These are phyloP conservation scores for Hoplias malabaricus DNA, from an alignment of 2,113 vertebrate species.

Conservation along the genomic window DNA sequence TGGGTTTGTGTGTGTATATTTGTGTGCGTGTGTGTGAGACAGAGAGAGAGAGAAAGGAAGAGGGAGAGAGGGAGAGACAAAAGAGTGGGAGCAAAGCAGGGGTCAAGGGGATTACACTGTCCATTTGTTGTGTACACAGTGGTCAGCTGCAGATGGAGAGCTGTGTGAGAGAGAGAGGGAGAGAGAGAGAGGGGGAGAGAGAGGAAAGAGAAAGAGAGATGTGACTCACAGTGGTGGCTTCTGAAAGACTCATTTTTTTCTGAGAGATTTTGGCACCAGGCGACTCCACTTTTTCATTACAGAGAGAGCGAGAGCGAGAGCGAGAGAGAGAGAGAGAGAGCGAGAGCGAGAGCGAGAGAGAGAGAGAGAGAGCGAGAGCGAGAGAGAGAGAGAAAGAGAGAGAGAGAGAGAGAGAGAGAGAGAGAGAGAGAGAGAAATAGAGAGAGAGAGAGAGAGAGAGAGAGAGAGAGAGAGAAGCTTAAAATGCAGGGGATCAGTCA, in stretches of 20 bases:
- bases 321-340: neutral
- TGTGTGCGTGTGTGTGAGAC: no score
- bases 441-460: no score
- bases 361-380: no score
- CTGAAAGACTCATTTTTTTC: neutral
- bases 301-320: no score
- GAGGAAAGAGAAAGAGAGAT: no score
- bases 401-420: no score
- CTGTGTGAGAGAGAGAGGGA: constrained; percentile 49
- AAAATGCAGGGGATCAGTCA: neutral
- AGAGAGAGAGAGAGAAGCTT: constrained; percentile 3
- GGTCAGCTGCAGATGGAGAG: constrained; percentile 5
- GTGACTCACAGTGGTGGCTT: constrained; percentile 10
- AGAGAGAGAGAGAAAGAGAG: no score
- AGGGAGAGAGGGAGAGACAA: neutral
- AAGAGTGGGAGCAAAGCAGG: neutral
- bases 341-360: neutral
- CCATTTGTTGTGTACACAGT: constrained; percentile 34
- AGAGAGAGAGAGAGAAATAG: no score
- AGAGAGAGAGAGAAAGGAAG: neutral
- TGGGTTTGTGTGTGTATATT: no score
- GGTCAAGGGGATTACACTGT: neutral
- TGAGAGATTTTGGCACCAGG: neutral
- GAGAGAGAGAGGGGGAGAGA: no score
- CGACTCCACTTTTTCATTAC: neutral